Evolutionary conservation across 2,797 vertebrate genomes (phyloP), one percentile per base, ranked within the genome.

Genomic region (Lateolabrax maculatus): DNA sequence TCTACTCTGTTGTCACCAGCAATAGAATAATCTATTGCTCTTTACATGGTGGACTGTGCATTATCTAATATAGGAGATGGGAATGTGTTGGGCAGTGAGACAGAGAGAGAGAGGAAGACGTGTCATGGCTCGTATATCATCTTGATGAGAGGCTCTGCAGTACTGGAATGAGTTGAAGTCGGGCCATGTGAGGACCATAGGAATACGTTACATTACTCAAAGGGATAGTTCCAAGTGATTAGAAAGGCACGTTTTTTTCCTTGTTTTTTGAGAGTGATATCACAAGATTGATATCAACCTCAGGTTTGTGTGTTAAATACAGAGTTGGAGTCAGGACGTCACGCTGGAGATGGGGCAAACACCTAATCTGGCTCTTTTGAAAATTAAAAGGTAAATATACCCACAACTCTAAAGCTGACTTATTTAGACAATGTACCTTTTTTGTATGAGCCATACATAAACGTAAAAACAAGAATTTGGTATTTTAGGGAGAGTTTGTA

Each of bases 51-150:
- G 75, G 85, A 69, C 74, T 85, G 73, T 89, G 89, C 87, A 85
- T 93, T 89, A 91, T 91, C 90, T 90, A 90, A 92, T 92, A 80
- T 67, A 90, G 77, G 44, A 90, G 86, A 92, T 89, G 88, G 90
- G 82, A 77, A 85, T 69, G 77, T 84, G 85, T 86, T 79, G 83
- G 88, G 74, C 77, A 84, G 83, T 49, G n/a, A n/a, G n/a, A n/a
- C 77, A 67, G 71, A 77, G 23, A 71, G 18, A 52, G 69, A 69
- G 83, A 61, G 76, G 21, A 75, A 79, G 80, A 78, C 37, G 65
- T 71, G 81, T 83, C 83, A 70, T 60, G 71, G 72, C 79, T 90
- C 80, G 41, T 89, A 89, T 43, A 90, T 93, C 92, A 90, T 88
- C 75, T 75, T 81, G 87, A 90, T 89, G 84, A 83, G 84, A 75